Evolutionary conservation across 1,140 invertebrate genomes (phyloP), one percentile per base, ranked within the genome.

Genomic region (Drosophila subobscura): DNA sequence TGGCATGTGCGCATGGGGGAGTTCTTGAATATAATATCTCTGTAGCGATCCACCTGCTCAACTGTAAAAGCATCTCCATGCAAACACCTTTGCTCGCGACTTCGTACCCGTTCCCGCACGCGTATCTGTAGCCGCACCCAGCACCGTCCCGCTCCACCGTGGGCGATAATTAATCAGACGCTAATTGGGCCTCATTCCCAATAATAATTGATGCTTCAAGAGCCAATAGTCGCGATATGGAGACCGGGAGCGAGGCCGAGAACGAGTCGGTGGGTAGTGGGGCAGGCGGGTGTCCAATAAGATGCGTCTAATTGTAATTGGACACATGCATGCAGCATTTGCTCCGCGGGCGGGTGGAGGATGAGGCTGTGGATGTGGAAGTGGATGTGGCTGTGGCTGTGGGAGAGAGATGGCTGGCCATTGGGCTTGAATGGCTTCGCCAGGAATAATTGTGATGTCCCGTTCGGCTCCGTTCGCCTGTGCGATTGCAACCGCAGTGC

Each of bases 161-260:
- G 33, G 33, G 10, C 33, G 33, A 37, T 37, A 83, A 83, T 84
- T 83, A 83, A 67, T 60, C 60, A 66, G 47, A 49, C 66, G 53
- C 61, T 76, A 79, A 79, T 79, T 80, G 73, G 61, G 22, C 59
- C 58, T 61, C 71, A 83, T 72, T 78, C 60, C 60, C 57, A 29
- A 61, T 71, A 71, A 84, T 79, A 84, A 84, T 75, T 84, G 60
- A 84, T 71, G 49, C 47, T 64, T 56, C 53, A 58, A 58, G 54
- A 67, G 49, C 64, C 45, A 65, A 42, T 57, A 10, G 33, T 12
- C 3, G 0, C 33, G 33, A 4, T 10, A 3, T 10, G 33, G 29
- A 33, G 29, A 33, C 7, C 27, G 27, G 8, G 2, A 33, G 29
- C 14, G 7, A 41, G 20, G 16, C 45, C 37, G 4, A 46, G 12